These are phyloP conservation scores for Neogale vison DNA, from an alignment of 2,113 vertebrate genomes.

Conservation along the genomic window DNA sequence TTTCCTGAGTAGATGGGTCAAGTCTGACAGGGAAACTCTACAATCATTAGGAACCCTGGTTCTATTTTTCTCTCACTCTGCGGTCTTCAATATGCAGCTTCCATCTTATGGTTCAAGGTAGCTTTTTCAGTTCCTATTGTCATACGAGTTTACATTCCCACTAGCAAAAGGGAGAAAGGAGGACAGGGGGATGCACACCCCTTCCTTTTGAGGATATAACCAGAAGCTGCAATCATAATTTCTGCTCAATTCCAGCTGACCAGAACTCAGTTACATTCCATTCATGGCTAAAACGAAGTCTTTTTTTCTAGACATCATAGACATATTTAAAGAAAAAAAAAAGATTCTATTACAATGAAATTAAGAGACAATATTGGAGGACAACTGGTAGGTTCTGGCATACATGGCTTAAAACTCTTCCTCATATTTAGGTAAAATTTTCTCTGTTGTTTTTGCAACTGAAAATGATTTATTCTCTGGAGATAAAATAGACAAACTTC, in stretches of 20 bases:
- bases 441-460: background rate
- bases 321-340: background rate
- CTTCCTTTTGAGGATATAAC: background rate
- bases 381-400: background rate
- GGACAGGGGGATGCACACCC: accelerated
- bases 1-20: background rate
- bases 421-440: background rate
- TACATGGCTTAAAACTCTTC: background rate
- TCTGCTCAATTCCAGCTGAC: background rate
- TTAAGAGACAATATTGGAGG: background rate
- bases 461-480: conserved; percentile 38
- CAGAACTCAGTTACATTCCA: background rate
- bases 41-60: background rate
- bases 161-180: background rate
- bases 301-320: background rate
- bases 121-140: background rate
- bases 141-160: background rate
- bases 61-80: background rate
- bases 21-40: background rate
- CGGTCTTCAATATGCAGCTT: conserved; percentile 2
- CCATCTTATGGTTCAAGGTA: background rate
- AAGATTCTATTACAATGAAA: background rate
- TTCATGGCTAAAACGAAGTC: background rate
- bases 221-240: background rate
- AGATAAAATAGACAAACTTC: conserved; percentile 29